Evolutionary conservation across 2,888 invertebrate species (phyloP), one percentile per base, ranked within the genome.

Genomic region (Siphonodentalium dalli): DNA sequence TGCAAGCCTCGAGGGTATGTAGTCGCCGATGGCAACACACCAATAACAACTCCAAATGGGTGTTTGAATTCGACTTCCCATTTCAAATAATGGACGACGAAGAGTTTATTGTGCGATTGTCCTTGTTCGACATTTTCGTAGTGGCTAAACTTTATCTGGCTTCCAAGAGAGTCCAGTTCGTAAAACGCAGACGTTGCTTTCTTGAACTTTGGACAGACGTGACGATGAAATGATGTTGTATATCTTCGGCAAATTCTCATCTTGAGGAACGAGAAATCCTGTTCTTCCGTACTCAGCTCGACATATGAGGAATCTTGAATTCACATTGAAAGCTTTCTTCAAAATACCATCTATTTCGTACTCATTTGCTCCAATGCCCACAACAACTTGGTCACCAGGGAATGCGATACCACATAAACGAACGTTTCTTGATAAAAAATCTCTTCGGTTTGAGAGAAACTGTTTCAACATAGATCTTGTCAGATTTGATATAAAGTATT

Each of bases 1-100:
- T 65, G 44, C 52, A 71, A 62, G n/a, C 69, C 70, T 24, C 55
- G 48, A 3, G 63, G 61, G 2, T 71, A 23, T 9, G 61, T 65
- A 11, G 38, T 37, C 3, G 69, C 72, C 2, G 58, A 61, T 24
- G 65, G 66, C 3, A 77, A 45, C 1, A 74, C 69, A 2, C 75
- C 76, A 20, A 78, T 64, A 8, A 76, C 76, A 26, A 78, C 58
- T 37, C 78, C 75, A 2, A 77, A 46, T 0, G 77, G 77, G 5
- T 65, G 57, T n/a, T 61, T 60, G 37, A 70, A 61, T 3, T 57
- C 59, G 15, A 63, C 51, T 13, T 75, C 67, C 74, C 74, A 79
- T 18, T 71, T 72, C 41, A 78, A 50, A 50, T 69, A 76, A n/a
- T 69, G 65, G 11, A 75, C 75, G 8, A 74, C 61, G 66, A 75